Conservation (phyloP, 2,888 invertebrate genomes). For the Sphaerophoria taeniata region DNA sequence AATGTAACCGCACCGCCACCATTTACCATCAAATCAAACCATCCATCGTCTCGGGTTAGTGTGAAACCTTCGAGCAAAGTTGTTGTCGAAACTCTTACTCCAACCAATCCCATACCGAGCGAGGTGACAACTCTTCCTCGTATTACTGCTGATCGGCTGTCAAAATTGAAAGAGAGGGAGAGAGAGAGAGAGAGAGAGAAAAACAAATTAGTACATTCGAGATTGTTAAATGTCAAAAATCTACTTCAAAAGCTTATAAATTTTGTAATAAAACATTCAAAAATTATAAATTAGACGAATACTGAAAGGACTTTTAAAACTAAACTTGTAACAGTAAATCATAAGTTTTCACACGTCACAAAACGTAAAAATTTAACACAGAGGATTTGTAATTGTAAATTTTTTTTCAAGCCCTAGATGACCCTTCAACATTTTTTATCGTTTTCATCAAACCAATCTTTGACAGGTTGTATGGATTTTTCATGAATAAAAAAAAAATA, state of each 20-base stretch:
- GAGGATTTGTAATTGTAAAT: slow-evolving; percentile 76
- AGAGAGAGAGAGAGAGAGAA: slow-evolving; percentile 48
- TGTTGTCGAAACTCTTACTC: slow-evolving; percentile 96
- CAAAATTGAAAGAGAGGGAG: slow-evolving; percentile 74
- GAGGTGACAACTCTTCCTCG: slow-evolving; percentile 96
- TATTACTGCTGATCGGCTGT: slow-evolving; percentile 98
- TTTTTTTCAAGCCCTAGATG: slow-evolving; percentile 41
- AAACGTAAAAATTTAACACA: slow-evolving; percentile 81
- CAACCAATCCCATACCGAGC: slow-evolving; percentile 96
- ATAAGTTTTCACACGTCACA: slow-evolving; percentile 80
- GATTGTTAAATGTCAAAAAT: not conserved
- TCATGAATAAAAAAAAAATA: slow-evolving; percentile 28
- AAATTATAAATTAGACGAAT: slow-evolving; percentile 55
- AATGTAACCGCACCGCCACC: slow-evolving; percentile 99
- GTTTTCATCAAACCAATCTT: slow-evolving; percentile 51
- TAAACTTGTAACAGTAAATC: slow-evolving; percentile 60
- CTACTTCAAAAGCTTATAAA: slow-evolving; percentile 64
- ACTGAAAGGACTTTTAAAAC: slow-evolving; percentile 52
- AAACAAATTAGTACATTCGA: not conserved
- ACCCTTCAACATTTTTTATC: slow-evolving; percentile 46
- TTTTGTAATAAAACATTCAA: slow-evolving; percentile 52
- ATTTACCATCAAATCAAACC: slow-evolving; percentile 99
- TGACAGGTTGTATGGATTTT: slow-evolving; percentile 67
- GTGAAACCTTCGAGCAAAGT: slow-evolving; percentile 98
- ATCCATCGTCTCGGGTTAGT: slow-evolving; percentile 94